phyloP scores from a whole-genome alignment of 2,113 vertebrate genomes.

The Emydura subglobosa region DNA sequence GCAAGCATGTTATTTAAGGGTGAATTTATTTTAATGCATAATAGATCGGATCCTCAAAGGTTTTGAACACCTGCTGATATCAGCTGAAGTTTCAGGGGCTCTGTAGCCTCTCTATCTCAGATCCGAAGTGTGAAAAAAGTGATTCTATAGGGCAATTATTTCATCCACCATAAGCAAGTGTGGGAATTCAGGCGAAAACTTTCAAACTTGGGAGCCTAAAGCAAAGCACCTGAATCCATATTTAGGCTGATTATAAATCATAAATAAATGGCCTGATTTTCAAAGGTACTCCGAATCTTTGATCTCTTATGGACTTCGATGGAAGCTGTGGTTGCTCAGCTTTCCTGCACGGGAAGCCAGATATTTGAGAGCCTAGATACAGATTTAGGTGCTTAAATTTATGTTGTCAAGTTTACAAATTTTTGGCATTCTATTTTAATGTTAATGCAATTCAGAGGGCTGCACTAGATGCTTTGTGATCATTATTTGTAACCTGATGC shows the following conservation, averaged over 20 bases:
- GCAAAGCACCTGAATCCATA: background rate
- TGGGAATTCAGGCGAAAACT: background rate
- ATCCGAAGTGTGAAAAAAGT: background rate
- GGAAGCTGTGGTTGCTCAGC: background rate
- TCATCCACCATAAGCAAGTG: background rate
- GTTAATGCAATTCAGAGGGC: background rate
- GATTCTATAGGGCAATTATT: background rate
- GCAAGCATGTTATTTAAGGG: background rate
- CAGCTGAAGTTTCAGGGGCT: background rate
- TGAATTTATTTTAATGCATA: background rate
- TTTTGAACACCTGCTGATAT: background rate
- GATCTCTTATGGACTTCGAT: background rate
- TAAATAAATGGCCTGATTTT: background rate
- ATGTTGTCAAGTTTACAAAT: background rate
- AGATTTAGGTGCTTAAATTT: background rate
- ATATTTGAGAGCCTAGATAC: background rate
- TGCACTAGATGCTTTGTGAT: rapidly evolving
- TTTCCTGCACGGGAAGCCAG: background rate
- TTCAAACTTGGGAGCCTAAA: background rate
- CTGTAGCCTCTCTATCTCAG: background rate
- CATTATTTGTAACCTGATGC: background rate
- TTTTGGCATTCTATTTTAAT: background rate
- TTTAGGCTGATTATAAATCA: background rate
- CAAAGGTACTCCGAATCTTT: background rate
- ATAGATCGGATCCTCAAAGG: background rate